Evolutionary conservation across 2,888 invertebrate genomes (phyloP).

Genomic region (Pollenia amentaria): DNA sequence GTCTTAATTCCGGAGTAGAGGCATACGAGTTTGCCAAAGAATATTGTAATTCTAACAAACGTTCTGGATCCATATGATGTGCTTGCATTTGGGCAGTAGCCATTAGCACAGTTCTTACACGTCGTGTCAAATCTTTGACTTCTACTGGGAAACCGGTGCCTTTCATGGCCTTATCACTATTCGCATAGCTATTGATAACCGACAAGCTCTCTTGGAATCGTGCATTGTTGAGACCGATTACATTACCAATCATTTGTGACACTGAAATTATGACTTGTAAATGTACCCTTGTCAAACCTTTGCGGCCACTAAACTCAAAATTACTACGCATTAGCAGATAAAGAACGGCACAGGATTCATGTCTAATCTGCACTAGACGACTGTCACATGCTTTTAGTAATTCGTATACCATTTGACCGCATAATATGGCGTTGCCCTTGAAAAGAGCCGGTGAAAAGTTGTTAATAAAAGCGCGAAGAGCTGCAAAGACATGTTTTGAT

Average conservation of each 20-base stretch:
- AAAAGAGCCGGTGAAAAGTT: conserved; percentile 93
- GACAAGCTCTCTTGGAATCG: conserved; percentile 97
- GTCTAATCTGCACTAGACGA: conserved; percentile 92
- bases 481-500: conserved; percentile 96
- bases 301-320: conserved; percentile 94
- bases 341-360: conserved; percentile 95
- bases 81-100: conserved; percentile 97
- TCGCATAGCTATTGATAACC: conserved; percentile 96
- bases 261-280: conserved; percentile 98
- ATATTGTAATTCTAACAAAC: conserved; percentile 95
- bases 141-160: conserved; percentile 95
- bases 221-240: conserved; percentile 96
- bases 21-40: conserved; percentile 96
- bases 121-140: conserved; percentile 96
- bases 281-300: conserved; percentile 94
- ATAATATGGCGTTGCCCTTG: conserved; percentile 92
- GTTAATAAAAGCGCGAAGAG: conserved; percentile 95
- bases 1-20: conserved; percentile 96
- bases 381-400: conserved; percentile 94
- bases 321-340: conserved; percentile 97
- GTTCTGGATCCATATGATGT: conserved; percentile 95
- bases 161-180: conserved; percentile 97
- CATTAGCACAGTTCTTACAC: conserved; percentile 97
- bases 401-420: conserved; percentile 92
- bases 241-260: conserved; percentile 95